Conservation (phyloP, 2,797 vertebrate genomes). For the Leptoclinus maculatus region DNA sequence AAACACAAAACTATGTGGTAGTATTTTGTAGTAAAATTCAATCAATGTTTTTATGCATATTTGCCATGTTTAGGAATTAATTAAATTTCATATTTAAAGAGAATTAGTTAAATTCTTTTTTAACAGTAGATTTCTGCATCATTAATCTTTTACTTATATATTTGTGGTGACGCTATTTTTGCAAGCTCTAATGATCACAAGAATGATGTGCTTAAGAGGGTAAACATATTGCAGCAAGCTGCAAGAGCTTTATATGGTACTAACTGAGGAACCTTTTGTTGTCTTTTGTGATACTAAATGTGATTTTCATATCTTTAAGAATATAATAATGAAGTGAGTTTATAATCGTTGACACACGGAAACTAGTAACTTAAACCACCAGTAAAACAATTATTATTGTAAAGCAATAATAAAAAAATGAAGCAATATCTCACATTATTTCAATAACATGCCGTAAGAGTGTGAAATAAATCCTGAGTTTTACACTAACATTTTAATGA, state of each 20-base stretch:
- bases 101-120: constrained; percentile 20
- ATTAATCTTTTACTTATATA: constrained; percentile 43
- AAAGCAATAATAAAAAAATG: background rate
- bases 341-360: background rate
- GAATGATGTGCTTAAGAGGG: constrained; percentile 47
- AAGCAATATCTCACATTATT: background rate
- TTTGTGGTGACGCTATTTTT: constrained; percentile 64
- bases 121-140: constrained; percentile 31
- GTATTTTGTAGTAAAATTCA: constrained; percentile 22
- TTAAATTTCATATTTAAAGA: constrained; percentile 24
- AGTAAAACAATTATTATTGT: background rate
- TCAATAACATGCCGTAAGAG: background rate
- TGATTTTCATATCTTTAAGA: background rate
- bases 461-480: constrained; percentile 10
- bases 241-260: background rate
- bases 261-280: constrained; percentile 24
- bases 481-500: background rate
- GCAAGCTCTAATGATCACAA: constrained; percentile 28
- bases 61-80: constrained; percentile 19
- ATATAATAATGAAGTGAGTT: background rate
- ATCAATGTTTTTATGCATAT: constrained; percentile 24
- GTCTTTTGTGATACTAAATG: constrained; percentile 13
- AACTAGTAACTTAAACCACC: background rate
- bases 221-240: constrained; percentile 63
- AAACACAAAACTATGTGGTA: background rate